Percentiles rank a stretch among this genome's conserved stretches.
These are phyloP conservation scores for Lottia gigantea DNA, from an alignment of 2,888 invertebrate genomes.

Conservation along the genomic window DNA sequence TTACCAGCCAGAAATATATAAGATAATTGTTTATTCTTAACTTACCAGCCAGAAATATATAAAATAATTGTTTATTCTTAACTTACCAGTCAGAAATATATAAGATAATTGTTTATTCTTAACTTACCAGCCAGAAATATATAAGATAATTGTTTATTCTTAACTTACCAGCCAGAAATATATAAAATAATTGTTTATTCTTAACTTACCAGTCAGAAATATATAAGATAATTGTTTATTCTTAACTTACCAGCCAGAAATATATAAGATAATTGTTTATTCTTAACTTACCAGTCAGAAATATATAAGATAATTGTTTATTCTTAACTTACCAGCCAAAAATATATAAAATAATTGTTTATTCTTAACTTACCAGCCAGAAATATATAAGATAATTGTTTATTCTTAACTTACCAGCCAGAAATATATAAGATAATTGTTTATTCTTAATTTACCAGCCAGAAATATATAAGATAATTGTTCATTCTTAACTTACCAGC, in stretches of 20 bases:
- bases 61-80: slow-evolving; percentile 74
- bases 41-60: slow-evolving; percentile 84
- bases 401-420: slow-evolving; percentile 79
- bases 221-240: slow-evolving; percentile 78
- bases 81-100: slow-evolving; percentile 83
- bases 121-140: slow-evolving; percentile 82
- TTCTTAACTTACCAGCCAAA: slow-evolving; percentile 78
- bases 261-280: slow-evolving; percentile 79
- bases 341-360: slow-evolving; percentile 79
- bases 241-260: slow-evolving; percentile 79
- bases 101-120: slow-evolving; percentile 74
- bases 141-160: slow-evolving; percentile 76
- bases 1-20: slow-evolving; percentile 84
- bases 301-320: slow-evolving; percentile 79
- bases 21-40: slow-evolving; percentile 75
- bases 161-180: slow-evolving; percentile 82
- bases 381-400: slow-evolving; percentile 79
- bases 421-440: slow-evolving; percentile 80
- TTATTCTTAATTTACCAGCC: slow-evolving; percentile 77
- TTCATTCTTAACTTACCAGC: slow-evolving; percentile 76
- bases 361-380: slow-evolving; percentile 78
- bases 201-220: slow-evolving; percentile 81
- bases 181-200: slow-evolving; percentile 76
- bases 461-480: slow-evolving; percentile 80
- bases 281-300: slow-evolving; percentile 79